Evolutionary conservation across 2,797 vertebrate genomes (phyloP), one percentile per base, ranked within the genome.

Genomic region (Perodicticus potto): DNA sequence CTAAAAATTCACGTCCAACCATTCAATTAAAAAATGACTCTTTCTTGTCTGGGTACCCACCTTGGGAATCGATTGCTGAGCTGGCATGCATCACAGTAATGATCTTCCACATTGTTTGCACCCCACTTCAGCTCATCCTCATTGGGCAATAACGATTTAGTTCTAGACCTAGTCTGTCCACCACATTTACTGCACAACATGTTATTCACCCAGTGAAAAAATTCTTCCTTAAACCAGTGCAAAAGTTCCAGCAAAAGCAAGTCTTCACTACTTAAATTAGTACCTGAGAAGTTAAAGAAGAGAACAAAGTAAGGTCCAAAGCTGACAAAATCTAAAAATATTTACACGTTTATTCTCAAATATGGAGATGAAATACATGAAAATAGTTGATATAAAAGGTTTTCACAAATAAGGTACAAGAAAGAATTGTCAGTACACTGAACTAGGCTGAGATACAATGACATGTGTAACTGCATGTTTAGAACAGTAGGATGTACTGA

Each of bases 171-270:
- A 25, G 99, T 99, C 12, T 91, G 86, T 32, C 99, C 99, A 93
- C 99, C 99, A 95, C 99, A 99, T 32, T 87, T 98, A 92, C 97
- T 98, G 97, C 99, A 99, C 37, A 98, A 98, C 91, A 99, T 98
- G 90, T 78, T 98, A 98, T 99, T 98, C 49, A 99, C 99, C 99
- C 99, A 99, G 27, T 97, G 98, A 97, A 99, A 99, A 98, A 99
- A 99, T 55, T 99, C 98, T 85, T 98, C 98, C 97, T 99, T 99
- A 98, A 99, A 99, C 99, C 99, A 99, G 57, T 98, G 97, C 89
- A 99, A 98, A 94, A 99, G 98, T 97, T 99, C 99, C 98, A 99
- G 96, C 97, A 99, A 94, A 97, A 99, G 97, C 96, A 99, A 99
- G 95, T 99, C 99, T n/a, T 99, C 99, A 69, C 99, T 98, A 93